These are phyloP conservation scores for Erethizon dorsatum DNA, from an alignment of 2,797 vertebrate species.

Conservation along the genomic window DNA sequence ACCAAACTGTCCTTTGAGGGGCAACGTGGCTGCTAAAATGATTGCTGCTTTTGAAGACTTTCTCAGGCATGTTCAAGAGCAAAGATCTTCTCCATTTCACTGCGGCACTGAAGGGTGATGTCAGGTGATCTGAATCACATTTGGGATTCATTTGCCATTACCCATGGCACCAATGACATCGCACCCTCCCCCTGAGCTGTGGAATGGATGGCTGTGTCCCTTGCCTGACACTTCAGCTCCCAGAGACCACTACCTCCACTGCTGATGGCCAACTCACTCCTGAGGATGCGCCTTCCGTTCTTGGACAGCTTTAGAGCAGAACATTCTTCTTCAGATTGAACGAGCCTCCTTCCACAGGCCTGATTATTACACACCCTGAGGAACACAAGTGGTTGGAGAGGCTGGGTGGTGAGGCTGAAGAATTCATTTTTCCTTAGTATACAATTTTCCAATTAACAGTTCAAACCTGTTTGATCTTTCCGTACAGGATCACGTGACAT, in stretches of 20 bases:
- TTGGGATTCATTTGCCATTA: background rate
- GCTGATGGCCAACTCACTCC: background rate
- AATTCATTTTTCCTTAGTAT: background rate
- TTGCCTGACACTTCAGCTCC: background rate
- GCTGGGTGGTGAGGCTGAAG: background rate
- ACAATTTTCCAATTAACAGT: background rate
- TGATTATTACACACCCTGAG: background rate
- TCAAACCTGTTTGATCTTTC: background rate
- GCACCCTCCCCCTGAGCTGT: background rate
- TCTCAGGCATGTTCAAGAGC: background rate
- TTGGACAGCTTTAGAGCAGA: background rate
- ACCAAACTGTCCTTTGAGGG: background rate
- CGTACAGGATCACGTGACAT: background rate
- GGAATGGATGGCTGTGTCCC: background rate
- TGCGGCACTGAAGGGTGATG: background rate
- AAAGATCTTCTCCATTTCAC: background rate
- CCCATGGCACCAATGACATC: background rate
- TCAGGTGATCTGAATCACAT: background rate
- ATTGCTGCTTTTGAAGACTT: background rate
- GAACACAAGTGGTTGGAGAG: background rate
- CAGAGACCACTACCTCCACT: background rate
- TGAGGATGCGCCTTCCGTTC: background rate
- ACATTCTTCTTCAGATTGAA: background rate
- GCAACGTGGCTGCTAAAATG: background rate
- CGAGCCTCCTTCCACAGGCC: background rate